phyloP scores from a whole-genome alignment of 2,888 invertebrate genomes.

The Oasisia sp. region DNA sequence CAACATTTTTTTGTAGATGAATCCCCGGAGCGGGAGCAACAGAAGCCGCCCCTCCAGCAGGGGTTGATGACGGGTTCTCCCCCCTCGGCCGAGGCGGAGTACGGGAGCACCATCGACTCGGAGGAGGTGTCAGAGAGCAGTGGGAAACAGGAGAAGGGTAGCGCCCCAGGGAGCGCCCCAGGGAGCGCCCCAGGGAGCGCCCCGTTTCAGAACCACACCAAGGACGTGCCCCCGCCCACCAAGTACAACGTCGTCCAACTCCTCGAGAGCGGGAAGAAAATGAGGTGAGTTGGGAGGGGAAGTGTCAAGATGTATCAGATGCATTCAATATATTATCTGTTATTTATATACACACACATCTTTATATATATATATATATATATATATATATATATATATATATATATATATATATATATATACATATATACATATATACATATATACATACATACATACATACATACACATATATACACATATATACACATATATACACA shows the following conservation, averaged over 20 bases:
- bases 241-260: constrained; percentile 57
- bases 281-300: constrained; percentile 47
- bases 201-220: neutral
- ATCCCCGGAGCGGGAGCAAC: neutral
- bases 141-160: neutral
- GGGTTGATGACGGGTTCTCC: neutral
- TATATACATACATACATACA: too few species aligned
- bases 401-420: too few species aligned
- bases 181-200: neutral
- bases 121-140: neutral
- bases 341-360: too few species aligned
- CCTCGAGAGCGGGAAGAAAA: constrained; percentile 54
- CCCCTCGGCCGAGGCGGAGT: neutral
- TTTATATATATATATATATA: too few species aligned
- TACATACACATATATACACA: too few species aligned
- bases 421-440: too few species aligned
- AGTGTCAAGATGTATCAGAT: too few species aligned
- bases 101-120: neutral
- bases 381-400: too few species aligned
- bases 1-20: neutral
- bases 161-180: neutral
- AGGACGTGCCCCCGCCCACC: neutral
- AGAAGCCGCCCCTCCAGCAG: neutral
- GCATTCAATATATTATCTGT: too few species aligned
- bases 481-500: too few species aligned